Evolutionary conservation across 2,797 vertebrate genomes (phyloP).

Genomic region (Oreortyx pictus): DNA sequence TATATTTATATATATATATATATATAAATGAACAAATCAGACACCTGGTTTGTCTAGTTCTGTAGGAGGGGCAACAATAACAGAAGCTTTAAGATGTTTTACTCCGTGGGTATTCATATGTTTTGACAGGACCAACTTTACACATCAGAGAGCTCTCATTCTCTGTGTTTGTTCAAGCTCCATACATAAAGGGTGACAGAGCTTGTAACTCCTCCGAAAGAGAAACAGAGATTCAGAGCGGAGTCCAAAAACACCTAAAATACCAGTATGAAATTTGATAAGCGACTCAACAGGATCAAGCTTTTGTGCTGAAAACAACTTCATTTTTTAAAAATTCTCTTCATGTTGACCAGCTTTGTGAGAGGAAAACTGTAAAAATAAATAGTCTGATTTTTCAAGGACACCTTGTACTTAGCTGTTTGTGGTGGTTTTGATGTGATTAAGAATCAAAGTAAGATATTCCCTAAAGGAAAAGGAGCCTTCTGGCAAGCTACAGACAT

Average conservation of each 20-base stretch:
- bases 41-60: background rate
- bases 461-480: background rate
- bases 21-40: background rate
- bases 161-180: background rate
- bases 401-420: slow-evolving; percentile 30
- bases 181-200: background rate
- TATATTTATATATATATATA: too few relatives aligned
- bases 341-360: background rate
- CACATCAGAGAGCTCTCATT: background rate
- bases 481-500: slow-evolving; percentile 21
- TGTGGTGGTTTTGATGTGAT: background rate
- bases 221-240: background rate
- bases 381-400: slow-evolving; percentile 13
- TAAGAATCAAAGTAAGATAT: slow-evolving; percentile 42
- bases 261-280: background rate
- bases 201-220: background rate
- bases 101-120: background rate
- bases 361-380: background rate
- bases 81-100: background rate
- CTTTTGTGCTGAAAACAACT: background rate
- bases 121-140: slow-evolving; percentile 16
- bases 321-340: background rate
- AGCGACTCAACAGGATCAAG: background rate
- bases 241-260: background rate
- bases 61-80: background rate